A percentile compares a stretch with the other conserved stretches of the same genome.
Conservation (phyloP, 1,140 invertebrate species). For the Conus betulinus region DNA sequence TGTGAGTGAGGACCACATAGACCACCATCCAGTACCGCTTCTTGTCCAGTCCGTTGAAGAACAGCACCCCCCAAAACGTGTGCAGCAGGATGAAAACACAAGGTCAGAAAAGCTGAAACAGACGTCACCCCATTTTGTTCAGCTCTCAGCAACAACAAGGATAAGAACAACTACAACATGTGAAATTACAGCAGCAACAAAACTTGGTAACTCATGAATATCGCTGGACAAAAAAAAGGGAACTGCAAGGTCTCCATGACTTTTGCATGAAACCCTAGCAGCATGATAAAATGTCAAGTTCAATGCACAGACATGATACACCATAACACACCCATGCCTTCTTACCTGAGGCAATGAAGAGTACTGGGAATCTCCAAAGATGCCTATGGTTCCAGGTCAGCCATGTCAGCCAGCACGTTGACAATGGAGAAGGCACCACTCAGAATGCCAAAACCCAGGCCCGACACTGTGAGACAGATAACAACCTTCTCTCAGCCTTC, state of each 20-base stretch:
- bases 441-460: constrained; percentile 96
- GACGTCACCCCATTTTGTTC: too few species aligned
- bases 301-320: neutral
- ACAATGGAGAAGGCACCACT: constrained; percentile 95
- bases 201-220: too few species aligned
- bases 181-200: too few species aligned
- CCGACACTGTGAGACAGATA: constrained; percentile 82
- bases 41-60: constrained; percentile 91
- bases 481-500: too few species aligned
- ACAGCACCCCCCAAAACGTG: constrained; percentile 96
- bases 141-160: too few species aligned
- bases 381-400: constrained; percentile 94
- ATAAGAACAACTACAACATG: too few species aligned
- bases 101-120: constrained; percentile 84
- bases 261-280: too few species aligned
- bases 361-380: constrained; percentile 84
- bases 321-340: neutral
- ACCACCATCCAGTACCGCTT: constrained; percentile 84
- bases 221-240: too few species aligned
- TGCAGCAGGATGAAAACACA: constrained; percentile 94
- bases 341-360: constrained; percentile 88
- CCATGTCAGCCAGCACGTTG: constrained; percentile 94
- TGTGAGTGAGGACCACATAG: constrained; percentile 88
- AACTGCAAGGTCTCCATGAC: too few species aligned
- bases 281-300: too few species aligned